Evolutionary conservation across 1,140 invertebrate species (phyloP).

Genomic region (Lordiphosa mommai): DNA sequence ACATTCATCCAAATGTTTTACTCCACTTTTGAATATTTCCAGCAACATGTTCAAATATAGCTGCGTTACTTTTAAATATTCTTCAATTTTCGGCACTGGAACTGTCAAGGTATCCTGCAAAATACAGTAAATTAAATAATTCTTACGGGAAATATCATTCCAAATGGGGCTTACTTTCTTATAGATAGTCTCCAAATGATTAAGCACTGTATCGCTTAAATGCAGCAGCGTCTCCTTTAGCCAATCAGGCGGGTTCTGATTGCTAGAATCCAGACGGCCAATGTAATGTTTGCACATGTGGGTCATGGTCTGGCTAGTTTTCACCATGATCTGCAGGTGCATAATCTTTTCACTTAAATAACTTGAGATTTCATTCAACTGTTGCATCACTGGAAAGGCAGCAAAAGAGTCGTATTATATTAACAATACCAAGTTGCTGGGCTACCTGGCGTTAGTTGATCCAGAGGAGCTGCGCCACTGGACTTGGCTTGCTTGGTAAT

Average conservation of each 20-base stretch:
- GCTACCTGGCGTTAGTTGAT: constrained; percentile 15
- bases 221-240: constrained; percentile 36
- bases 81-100: constrained; percentile 19
- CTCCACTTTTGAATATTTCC: constrained; percentile 22
- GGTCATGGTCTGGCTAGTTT: constrained; percentile 40
- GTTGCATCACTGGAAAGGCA: constrained; percentile 27
- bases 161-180: constrained; percentile 11
- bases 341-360: constrained; percentile 4
- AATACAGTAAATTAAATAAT: neutral
- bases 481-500: neutral
- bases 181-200: constrained; percentile 15
- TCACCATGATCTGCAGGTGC: constrained; percentile 18
- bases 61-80: constrained; percentile 14
- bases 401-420: neutral
- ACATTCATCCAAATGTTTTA: constrained; percentile 6
- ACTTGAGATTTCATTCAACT: constrained; percentile 20
- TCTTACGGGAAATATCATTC: neutral
- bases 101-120: constrained; percentile 14
- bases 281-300: constrained; percentile 36
- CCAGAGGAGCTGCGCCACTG: constrained; percentile 1
- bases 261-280: neutral
- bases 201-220: constrained; percentile 26
- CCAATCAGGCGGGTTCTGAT: constrained; percentile 22
- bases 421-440: too few relatives aligned
- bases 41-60: constrained; percentile 34